These are phyloP conservation scores for Amphimedon queenslandica DNA, from an alignment of 37 sponge, comb jelly and placozoan genomes.

Conservation along the genomic window DNA sequence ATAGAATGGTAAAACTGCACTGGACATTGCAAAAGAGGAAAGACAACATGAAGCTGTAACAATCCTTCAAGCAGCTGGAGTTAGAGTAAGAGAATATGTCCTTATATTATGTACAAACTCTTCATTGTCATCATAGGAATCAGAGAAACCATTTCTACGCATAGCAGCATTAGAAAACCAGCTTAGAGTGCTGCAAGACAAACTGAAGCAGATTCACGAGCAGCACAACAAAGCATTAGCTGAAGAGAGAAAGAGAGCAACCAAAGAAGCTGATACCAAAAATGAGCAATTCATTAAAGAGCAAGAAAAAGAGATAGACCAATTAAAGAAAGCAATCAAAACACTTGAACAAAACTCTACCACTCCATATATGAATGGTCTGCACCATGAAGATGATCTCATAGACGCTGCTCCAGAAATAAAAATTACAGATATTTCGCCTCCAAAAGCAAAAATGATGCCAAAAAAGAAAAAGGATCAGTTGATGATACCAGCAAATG, in stretches of 20 bases:
- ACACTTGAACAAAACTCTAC: neutral
- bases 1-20: constrained; percentile 60
- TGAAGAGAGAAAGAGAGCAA: constrained; percentile 8
- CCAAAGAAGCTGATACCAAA: neutral
- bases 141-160: constrained; percentile 32
- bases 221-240: constrained; percentile 14
- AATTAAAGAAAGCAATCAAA: neutral
- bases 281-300: neutral
- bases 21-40: constrained; percentile 58
- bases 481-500: neutral
- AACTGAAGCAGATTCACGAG: constrained; percentile 14
- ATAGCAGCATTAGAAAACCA: constrained; percentile 54
- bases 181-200: constrained; percentile 37
- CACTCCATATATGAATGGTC: neutral
- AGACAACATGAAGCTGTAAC: constrained; percentile 31
- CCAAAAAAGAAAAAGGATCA: neutral
- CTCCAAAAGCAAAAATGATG: neutral
- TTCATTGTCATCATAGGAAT: neutral
- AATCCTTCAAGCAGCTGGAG: constrained; percentile 45
- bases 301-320: neutral
- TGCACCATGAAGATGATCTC: neutral
- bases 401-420: neutral
- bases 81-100: constrained; percentile 28
- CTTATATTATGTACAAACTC: neutral
- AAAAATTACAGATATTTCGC: neutral